Conservation (phyloP, 2,797 vertebrate species). For the Neosilurus mollespiculum region DNA sequence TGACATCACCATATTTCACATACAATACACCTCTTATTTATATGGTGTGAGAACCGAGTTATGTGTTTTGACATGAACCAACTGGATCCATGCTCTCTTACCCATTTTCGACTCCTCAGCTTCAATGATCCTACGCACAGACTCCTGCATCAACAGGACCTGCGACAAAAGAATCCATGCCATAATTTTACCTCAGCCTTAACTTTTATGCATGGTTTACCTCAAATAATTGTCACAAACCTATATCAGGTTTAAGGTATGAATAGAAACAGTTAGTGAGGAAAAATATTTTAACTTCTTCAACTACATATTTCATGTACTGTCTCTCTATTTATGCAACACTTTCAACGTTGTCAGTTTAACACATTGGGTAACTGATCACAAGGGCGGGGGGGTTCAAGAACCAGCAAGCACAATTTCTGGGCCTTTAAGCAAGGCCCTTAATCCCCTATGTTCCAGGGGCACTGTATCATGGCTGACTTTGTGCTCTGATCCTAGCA, state of each 20-base stretch:
- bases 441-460: too few species aligned
- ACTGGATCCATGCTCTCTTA: slow-evolving; percentile 64
- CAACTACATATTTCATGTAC: background rate
- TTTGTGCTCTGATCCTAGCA: too few species aligned
- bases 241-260: background rate
- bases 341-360: background rate
- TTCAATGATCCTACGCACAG: slow-evolving; percentile 94
- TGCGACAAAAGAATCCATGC: slow-evolving; percentile 59
- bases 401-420: too few species aligned
- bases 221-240: background rate
- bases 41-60: background rate
- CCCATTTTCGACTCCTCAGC: slow-evolving; percentile 95
- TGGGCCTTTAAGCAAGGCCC: too few species aligned
- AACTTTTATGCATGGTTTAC: background rate
- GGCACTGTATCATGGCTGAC: too few species aligned
- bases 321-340: background rate
- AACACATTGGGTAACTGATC: too few species aligned
- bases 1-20: background rate
- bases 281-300: background rate
- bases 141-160: slow-evolving; percentile 98
- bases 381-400: too few species aligned
- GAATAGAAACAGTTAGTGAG: background rate
- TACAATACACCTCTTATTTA: background rate
- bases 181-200: background rate
- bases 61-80: background rate